Percentiles rank a stretch among this genome's conserved stretches.
These are phyloP conservation scores for Thymallus thymallus DNA, from an alignment of 2,113 vertebrate species.

Conservation along the genomic window DNA sequence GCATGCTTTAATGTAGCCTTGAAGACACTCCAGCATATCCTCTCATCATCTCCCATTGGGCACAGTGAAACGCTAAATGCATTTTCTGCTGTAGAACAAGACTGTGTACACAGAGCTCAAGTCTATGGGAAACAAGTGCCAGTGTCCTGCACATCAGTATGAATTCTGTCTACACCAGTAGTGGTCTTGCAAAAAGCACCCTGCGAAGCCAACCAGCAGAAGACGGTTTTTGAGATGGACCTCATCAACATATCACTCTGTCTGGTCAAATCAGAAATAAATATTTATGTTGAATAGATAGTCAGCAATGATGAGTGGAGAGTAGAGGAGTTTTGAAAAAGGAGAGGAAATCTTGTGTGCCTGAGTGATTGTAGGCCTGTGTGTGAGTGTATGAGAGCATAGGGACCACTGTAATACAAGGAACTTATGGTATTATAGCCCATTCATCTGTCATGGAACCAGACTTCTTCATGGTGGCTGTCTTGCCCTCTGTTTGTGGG, in stretches of 20 bases:
- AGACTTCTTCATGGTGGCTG: constrained; percentile 6
- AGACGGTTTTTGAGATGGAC: not conserved
- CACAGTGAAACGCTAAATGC: constrained; percentile 10
- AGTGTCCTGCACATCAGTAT: not conserved
- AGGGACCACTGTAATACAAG: not conserved
- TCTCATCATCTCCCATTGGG: constrained; percentile 7
- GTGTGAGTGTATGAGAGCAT: not conserved
- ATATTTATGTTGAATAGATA: too few species aligned
- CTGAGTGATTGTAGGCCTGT: too few species aligned
- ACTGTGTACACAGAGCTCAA: constrained; percentile 1
- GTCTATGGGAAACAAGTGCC: not conserved
- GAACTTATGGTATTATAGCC: not conserved
- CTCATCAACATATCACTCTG: too few species aligned
- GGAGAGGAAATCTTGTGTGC: too few species aligned
- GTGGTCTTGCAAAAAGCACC: not conserved
- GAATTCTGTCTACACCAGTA: not conserved
- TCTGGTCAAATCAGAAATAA: too few species aligned
- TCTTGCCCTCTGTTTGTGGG: constrained; percentile 20
- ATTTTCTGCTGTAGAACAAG: constrained; percentile 14
- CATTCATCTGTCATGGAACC: not conserved
- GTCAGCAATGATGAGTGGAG: too few species aligned
- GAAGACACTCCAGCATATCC: not conserved
- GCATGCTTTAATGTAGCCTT: constrained; percentile 13
- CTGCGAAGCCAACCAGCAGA: not conserved
- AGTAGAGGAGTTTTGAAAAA: too few species aligned